phyloP scores from a whole-genome alignment of 2,113 vertebrate genomes.

The Corythaeola cristata region DNA sequence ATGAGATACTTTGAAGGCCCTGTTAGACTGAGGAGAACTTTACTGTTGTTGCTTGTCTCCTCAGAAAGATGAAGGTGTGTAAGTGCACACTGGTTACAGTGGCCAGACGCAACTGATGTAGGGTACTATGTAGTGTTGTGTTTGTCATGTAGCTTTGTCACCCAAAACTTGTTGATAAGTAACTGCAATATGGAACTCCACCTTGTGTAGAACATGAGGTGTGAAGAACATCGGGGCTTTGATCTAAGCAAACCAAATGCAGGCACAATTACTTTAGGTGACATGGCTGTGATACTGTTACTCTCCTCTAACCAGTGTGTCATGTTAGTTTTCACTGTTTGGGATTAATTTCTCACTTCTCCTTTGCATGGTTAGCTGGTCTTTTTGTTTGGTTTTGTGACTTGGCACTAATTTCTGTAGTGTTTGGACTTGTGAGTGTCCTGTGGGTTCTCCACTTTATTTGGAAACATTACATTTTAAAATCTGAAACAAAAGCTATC shows the following conservation, averaged over 20 bases:
- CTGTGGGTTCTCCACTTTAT: slow-evolving; percentile 77
- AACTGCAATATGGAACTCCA: neutral
- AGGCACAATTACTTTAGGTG: neutral
- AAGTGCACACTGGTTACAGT: neutral
- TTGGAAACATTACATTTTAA: slow-evolving; percentile 76
- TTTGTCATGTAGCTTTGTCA: neutral
- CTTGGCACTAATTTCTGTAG: slow-evolving; percentile 83
- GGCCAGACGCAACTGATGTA: neutral
- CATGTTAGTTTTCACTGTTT: slow-evolving; percentile 40
- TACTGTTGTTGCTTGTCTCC: neutral
- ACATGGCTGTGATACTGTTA: neutral
- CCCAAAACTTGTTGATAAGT: neutral
- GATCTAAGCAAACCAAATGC: neutral
- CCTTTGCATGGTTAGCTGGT: slow-evolving; percentile 69
- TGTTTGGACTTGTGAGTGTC: slow-evolving; percentile 74
- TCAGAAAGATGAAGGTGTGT: neutral
- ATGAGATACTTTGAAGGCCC: neutral
- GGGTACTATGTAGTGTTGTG: rapidly evolving
- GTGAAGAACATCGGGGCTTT: neutral
- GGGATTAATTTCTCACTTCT: neutral
- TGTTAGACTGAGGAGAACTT: neutral
- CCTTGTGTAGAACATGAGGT: neutral
- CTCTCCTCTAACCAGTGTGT: slow-evolving; percentile 32
- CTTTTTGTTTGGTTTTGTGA: slow-evolving; percentile 70
- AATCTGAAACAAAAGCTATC: slow-evolving; percentile 75